Conservation (phyloP, 2,888 invertebrate species). For the Tetropium fuscum region DNA sequence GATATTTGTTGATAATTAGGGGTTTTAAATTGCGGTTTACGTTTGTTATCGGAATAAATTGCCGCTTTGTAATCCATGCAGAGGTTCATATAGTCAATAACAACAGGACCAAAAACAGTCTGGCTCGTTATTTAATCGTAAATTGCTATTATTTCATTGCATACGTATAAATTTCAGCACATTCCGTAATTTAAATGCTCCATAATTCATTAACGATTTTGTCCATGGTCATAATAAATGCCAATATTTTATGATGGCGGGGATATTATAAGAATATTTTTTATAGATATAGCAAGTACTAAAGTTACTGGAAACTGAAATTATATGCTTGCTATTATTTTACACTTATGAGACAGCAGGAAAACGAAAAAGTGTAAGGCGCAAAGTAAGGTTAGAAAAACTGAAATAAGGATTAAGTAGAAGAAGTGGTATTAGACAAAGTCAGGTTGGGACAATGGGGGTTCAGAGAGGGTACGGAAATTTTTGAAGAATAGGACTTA, state of each 20-base stretch:
- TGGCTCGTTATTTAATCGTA: not conserved
- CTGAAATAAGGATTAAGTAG: no score
- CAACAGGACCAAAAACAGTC: not conserved
- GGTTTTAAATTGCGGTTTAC: slow-evolving; percentile 10
- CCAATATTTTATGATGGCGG: not conserved
- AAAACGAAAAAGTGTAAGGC: no score
- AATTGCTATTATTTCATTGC: slow-evolving; percentile 5
- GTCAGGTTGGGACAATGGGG: no score
- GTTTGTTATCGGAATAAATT: slow-evolving; percentile 13
- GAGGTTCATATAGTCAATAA: slow-evolving; percentile 7
- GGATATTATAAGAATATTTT: not conserved
- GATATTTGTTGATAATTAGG: slow-evolving; percentile 15
- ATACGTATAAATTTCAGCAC: slow-evolving; percentile 6
- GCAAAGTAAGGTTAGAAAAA: no score
- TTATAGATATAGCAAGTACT: no score
- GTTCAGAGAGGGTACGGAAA: no score
- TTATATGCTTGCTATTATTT: no score
- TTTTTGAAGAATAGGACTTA: no score
- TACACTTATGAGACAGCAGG: no score
- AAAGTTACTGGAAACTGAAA: no score
- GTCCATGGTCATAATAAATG: not conserved
- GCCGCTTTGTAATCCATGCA: slow-evolving; percentile 6
- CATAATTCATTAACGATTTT: slow-evolving; percentile 1
- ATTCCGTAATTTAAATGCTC: not conserved
- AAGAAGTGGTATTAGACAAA: no score